phyloP scores from a whole-genome alignment of 2,888 invertebrate species.

The Phasia obesa region DNA sequence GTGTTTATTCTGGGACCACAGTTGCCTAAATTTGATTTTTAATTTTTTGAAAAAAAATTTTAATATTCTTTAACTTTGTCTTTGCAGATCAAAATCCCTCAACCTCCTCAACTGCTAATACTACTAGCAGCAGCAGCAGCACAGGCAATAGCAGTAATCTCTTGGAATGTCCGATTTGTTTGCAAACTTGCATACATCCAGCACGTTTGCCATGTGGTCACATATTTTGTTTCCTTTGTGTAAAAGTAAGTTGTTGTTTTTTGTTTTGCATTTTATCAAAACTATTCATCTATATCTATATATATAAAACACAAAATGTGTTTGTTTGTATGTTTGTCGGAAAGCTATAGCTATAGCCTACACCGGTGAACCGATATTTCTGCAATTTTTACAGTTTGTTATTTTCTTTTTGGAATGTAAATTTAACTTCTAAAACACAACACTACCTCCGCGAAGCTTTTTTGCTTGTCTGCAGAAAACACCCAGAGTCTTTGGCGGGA shows the following conservation, averaged over 20 bases:
- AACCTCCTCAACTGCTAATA: constrained; percentile 38
- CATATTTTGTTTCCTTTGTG: constrained; percentile 96
- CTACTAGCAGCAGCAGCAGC: constrained; percentile 2
- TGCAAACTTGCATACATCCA: constrained; percentile 95
- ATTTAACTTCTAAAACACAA: too few relatives aligned
- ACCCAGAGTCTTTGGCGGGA: too few relatives aligned
- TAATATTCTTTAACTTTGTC: neutral
- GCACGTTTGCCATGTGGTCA: constrained; percentile 96
- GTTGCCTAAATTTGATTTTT: neutral
- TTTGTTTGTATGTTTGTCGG: too few relatives aligned
- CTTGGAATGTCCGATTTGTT: constrained; percentile 94
- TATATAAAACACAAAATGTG: too few relatives aligned
- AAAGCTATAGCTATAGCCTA: too few relatives aligned
- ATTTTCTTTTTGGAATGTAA: too few relatives aligned
- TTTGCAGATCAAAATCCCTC: constrained; percentile 58
- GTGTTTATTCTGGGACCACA: too few relatives aligned
- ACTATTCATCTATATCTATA: neutral
- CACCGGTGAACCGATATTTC: too few relatives aligned
- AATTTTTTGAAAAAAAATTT: neutral
- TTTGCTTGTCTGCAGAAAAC: too few relatives aligned
- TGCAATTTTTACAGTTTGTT: too few relatives aligned
- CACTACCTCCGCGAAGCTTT: too few relatives aligned
- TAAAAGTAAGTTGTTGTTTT: constrained; percentile 86
- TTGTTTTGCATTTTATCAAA: neutral
- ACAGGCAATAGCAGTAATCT: constrained; percentile 73